A percentile compares a stretch with the other conserved stretches of the same genome.
Conservation (phyloP, 2,888 invertebrate genomes). For the Pseudolycoriella hygida region DNA sequence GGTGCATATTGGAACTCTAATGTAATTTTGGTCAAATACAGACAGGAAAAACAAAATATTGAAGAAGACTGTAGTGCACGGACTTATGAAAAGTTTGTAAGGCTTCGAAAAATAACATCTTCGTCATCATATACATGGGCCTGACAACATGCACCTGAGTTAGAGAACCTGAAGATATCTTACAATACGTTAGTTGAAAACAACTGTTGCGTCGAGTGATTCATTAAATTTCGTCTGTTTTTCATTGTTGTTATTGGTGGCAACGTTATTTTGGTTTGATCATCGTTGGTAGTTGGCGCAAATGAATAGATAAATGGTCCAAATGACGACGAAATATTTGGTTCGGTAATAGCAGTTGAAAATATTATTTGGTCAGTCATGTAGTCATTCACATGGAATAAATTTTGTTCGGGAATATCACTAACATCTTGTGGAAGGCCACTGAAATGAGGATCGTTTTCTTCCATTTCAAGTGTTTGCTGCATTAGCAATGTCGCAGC, state of each 20-base stretch:
- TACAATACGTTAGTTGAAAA: slow-evolving; percentile 3
- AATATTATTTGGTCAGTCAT: background rate
- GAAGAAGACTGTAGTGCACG: too few relatives aligned
- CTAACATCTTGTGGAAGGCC: background rate
- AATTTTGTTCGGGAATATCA: background rate
- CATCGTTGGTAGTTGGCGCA: background rate
- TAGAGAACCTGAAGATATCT: background rate
- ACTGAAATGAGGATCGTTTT: slow-evolving; percentile 9
- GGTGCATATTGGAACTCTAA: too few relatives aligned
- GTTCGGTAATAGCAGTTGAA: background rate
- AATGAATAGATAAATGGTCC: slow-evolving; percentile 2
- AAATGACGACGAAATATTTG: background rate
- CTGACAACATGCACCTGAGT: too few relatives aligned
- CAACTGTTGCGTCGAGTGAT: background rate
- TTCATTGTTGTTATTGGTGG: slow-evolving; percentile 5
- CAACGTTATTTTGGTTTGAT: slow-evolving; percentile 1
- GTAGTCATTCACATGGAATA: background rate
- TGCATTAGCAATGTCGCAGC: slow-evolving; percentile 17
- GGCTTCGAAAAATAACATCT: too few relatives aligned
- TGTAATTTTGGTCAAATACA: too few relatives aligned
- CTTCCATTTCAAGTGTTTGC: slow-evolving; percentile 28
- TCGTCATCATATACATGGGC: too few relatives aligned
- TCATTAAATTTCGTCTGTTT: background rate
- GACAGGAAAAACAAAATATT: too few relatives aligned
- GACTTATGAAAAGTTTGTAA: too few relatives aligned